Conservation (phyloP, 2,113 vertebrate species). For the Telmatochromis sp. region DNA sequence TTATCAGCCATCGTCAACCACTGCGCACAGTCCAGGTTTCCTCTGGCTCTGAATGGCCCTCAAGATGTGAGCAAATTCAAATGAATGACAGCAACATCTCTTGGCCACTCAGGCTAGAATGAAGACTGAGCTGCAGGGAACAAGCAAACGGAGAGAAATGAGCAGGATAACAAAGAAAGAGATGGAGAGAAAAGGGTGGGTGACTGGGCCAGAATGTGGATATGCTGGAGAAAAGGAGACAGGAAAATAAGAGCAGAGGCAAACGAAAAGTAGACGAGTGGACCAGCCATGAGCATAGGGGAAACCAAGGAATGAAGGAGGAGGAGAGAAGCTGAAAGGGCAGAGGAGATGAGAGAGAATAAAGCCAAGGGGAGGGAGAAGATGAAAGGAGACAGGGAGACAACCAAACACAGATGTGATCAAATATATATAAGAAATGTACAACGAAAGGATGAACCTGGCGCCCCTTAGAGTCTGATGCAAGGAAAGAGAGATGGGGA, state of each 20-base stretch:
- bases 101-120: neutral
- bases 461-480: neutral
- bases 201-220: neutral
- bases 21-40: neutral
- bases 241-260: neutral
- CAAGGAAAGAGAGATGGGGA: neutral
- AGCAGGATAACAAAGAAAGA: neutral
- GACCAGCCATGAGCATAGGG: neutral
- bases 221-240: neutral
- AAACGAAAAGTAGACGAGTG: neutral
- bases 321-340: neutral
- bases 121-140: neutral
- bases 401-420: slow-evolving; percentile 31
- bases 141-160: neutral
- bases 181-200: neutral
- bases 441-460: neutral
- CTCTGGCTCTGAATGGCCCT: neutral
- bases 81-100: slow-evolving; percentile 1
- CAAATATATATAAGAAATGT: slow-evolving; percentile 46
- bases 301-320: neutral
- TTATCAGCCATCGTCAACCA: neutral
- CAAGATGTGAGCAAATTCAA: neutral
- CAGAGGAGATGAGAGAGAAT: slow-evolving; percentile 29
- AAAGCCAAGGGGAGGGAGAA: neutral
- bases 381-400: slow-evolving; percentile 36